Conservation (phyloP, 2,113 vertebrate genomes). For the Coregonus clupeaformis region DNA sequence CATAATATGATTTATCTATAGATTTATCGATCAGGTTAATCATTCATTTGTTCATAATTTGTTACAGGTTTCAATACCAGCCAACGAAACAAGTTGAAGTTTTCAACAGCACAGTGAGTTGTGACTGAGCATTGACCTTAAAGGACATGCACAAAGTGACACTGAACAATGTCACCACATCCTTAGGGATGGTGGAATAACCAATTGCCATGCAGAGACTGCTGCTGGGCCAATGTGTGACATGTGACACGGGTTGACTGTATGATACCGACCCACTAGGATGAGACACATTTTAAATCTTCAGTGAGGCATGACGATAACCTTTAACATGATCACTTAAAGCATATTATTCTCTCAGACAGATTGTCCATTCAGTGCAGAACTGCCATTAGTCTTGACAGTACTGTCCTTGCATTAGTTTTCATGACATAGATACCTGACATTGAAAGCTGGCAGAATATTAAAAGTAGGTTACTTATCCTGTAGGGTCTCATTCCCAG, state of each 20-base stretch:
- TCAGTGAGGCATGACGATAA: constrained; percentile 28
- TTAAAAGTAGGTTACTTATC: background rate
- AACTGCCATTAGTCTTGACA: constrained; percentile 31
- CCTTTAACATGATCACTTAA: constrained; percentile 44
- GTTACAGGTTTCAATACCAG: no score
- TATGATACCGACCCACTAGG: constrained; percentile 6
- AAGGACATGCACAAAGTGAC: background rate
- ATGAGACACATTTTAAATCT: constrained; percentile 23
- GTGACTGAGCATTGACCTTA: no score
- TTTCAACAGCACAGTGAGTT: no score
- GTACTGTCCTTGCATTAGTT: constrained; percentile 14
- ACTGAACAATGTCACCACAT: constrained; percentile 21
- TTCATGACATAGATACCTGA: constrained; percentile 23
- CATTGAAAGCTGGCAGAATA: constrained; percentile 6
- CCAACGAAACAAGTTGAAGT: no score
- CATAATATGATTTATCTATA: no score
- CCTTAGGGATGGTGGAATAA: constrained; percentile 3
- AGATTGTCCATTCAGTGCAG: constrained; percentile 23
- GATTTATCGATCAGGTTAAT: no score
- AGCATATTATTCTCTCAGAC: constrained; percentile 42
- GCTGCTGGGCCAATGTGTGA: constrained; percentile 27
- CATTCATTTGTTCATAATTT: no score
- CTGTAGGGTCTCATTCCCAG: background rate
- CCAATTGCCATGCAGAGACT: constrained; percentile 22
- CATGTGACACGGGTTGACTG: constrained; percentile 11